Base-by-base conservation (phyloP, 2,113 vertebrate genomes). In the Terrapene triunguis region DNA sequence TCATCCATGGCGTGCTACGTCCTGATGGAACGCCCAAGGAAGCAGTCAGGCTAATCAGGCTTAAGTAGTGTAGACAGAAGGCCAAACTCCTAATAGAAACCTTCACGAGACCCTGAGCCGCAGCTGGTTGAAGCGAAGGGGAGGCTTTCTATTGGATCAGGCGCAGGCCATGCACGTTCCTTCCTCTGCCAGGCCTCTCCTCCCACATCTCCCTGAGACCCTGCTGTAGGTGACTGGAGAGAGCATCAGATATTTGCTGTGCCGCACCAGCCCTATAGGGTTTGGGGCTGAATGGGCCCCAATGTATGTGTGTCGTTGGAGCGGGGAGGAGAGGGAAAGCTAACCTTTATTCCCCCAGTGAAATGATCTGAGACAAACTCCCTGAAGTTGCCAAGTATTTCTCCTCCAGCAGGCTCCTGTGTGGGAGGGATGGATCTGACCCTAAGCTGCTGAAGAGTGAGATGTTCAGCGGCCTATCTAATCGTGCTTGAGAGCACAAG, bases 181-280 rank as follows among this genome's bases (percentile, higher is more conserved):
- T 27, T 22, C 22, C 54, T 81, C 24, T 17, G 29, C 5, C 55
- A 62, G 24, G 22, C 11, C 11, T 84, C 8, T 87, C 11, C 11
- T 9, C 42, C 35, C 14, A 80, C 47, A 57, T 8, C 17, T 22
- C 42, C 55, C 79, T 32, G 42, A 62, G 38, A 87, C 5, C 27
- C 35, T 38, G 65, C 16, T 27, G 12, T 0, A 1, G 83, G 80
- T 13, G 2, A 8, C 3, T 44, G 21, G 10, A 19, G 3, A 74
- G 50, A 25, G 17, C 27, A 16, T 50, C 50, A 88, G 12, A 5
- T 69, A 10, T 85, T 54, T 25, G 62, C 14, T 35, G 29, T 17
- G 50, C 48, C 1, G 0, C 0, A 0, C 10, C 10, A 27, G 16
- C n/a, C 25, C 38, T 38, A 48, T 4, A 1, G 19, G 22, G 25